Evolutionary conservation across 37 sponge, comb jelly and placozoan genomes (phyloP), one percentile per base, ranked within the genome.

Genomic region (Geodia barretti): DNA sequence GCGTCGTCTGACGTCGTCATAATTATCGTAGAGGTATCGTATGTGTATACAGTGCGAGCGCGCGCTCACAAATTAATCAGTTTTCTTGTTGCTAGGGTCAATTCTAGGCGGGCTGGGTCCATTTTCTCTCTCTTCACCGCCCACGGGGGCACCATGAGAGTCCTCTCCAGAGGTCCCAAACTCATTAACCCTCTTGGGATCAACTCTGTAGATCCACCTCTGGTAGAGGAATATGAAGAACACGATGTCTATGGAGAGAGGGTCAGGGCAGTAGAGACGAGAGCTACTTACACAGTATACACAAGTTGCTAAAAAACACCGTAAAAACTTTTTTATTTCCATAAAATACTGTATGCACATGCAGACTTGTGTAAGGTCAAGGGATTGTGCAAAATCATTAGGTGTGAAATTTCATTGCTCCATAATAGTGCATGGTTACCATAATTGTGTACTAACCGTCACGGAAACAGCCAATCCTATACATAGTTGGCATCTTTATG

Each of bases 161-260:
- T 90, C 89, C 37, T 96, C 93, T 40, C 91, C 97, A 73, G 90
- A 83, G 8, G 89, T 89, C 8, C 99, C 99, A 87, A 94, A 98
- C 74, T 98, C 99, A 83, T 98, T 98, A 11, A 94, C 89, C 34
- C 99, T 79, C 64, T 92, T 94, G 23, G 91, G 95, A 65, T 98
- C 99, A 68, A 97, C 95, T 29, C 92, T 83, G 78, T 98, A 98
- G 63, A 92, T 96, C 95, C 95, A 98, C 0, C 99, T 90, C 61
- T 98, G 99, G 63, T 98, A 98, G 61, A 98, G 86, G 70, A 75
- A 98, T 37, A 98, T 98, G 86, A 98, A 92, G 77, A 98, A 98
- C 37, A 98, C 91, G 28, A 98, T 92, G 70, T 98, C 99, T 97
- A 77, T 19, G 14, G 54, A 47, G 54, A 47, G 54, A 47, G 54